A percentile compares a stretch with the other conserved stretches of the same genome.
phyloP scores from a whole-genome alignment of 2,113 vertebrate genomes.

The Charina bottae region DNA sequence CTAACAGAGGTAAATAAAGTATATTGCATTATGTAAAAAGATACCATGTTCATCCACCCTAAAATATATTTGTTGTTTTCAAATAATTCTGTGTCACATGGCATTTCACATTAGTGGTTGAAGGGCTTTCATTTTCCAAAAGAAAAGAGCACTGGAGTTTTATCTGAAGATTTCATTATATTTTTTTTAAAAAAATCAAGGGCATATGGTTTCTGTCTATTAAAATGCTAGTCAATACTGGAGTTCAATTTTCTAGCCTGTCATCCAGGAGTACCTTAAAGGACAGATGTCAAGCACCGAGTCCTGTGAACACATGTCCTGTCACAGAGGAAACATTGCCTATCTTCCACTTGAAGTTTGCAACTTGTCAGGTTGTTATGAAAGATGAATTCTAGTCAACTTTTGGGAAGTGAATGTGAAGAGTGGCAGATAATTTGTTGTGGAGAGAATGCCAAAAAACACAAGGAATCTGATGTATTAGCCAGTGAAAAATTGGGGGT shows the following conservation, averaged over 20 bases:
- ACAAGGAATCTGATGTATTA: background rate
- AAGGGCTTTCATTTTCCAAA: conserved; percentile 16
- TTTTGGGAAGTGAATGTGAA: conserved; percentile 22
- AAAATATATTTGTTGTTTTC: background rate
- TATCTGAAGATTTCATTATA: conserved; percentile 12
- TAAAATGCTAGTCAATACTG: conserved; percentile 50
- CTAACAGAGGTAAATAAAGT: background rate
- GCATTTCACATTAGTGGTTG: conserved; percentile 12
- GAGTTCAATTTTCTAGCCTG: conserved; percentile 52
- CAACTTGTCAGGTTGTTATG: conserved; percentile 13
- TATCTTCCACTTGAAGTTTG: conserved; percentile 40
- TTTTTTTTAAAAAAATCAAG: conserved; percentile 33
- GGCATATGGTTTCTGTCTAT: conserved; percentile 10
- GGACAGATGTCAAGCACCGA: conserved; percentile 32
- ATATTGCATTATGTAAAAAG: background rate
- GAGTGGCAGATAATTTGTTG: conserved; percentile 1
- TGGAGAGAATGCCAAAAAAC: background rate
- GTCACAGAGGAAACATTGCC: conserved; percentile 31
- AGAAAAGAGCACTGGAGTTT: background rate
- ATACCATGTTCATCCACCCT: background rate
- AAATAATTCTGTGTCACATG: background rate
- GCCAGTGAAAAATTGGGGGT: background rate
- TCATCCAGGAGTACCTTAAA: conserved; percentile 30
- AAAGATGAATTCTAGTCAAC: conserved; percentile 24
- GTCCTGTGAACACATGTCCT: conserved; percentile 27